Conservation (phyloP, 2,888 invertebrate species). For the Tetrapedia diversipes region DNA sequence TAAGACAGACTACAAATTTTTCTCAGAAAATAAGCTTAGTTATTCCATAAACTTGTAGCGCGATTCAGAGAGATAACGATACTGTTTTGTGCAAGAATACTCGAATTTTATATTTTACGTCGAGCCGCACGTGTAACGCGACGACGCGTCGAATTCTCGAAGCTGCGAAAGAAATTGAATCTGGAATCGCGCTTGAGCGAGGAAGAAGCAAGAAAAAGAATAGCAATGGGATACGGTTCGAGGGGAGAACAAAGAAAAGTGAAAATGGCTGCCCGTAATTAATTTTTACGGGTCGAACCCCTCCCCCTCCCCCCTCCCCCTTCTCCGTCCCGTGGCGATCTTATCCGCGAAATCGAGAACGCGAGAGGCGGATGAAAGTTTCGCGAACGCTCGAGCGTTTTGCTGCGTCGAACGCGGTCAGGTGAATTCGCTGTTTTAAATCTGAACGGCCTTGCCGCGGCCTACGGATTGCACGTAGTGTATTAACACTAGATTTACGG, state of each 20-base stretch:
- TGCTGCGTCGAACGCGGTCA: conserved; percentile 46
- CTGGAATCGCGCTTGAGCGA: too few relatives aligned
- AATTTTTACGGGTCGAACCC: conserved; percentile 40
- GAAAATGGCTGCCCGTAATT: conserved; percentile 40
- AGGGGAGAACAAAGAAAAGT: conserved; percentile 32
- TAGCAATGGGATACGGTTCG: neutral
- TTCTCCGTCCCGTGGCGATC: conserved; percentile 30
- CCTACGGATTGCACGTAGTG: conserved; percentile 43
- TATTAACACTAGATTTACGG: too few relatives aligned
- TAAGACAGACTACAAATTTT: too few relatives aligned
- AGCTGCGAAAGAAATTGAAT: neutral
- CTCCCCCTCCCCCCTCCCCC: too few relatives aligned
- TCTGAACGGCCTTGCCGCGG: conserved; percentile 55
- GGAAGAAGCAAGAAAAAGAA: too few relatives aligned
- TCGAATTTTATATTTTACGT: too few relatives aligned
- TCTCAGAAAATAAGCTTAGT: too few relatives aligned
- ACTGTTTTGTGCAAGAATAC: too few relatives aligned
- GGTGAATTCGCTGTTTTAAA: conserved; percentile 56
- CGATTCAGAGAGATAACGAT: too few relatives aligned
- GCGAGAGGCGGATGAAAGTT: conserved; percentile 46
- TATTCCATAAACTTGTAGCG: too few relatives aligned
- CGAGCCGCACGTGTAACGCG: too few relatives aligned
- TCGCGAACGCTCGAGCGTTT: conserved; percentile 18
- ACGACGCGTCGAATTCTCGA: too few relatives aligned
- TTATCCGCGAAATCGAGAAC: conserved; percentile 43